Evolutionary conservation across 2,888 invertebrate species (phyloP).

Genomic region (Liodrosophila aerea): DNA sequence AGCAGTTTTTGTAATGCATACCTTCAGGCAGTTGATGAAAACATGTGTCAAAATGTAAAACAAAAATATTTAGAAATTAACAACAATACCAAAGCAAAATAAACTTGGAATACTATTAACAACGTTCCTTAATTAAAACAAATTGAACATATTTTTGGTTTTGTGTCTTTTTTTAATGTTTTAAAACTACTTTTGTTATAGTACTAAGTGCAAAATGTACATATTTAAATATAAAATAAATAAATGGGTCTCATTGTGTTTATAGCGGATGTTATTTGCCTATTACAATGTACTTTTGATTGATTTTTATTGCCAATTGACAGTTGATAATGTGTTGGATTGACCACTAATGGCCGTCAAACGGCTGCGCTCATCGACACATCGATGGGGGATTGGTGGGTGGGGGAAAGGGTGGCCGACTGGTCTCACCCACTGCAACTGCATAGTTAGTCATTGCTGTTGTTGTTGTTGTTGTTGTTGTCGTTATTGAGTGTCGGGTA

Average conservation of each 20-base stretch:
- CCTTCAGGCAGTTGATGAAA: no score
- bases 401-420: no score
- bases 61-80: no score
- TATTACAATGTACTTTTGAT: slow-evolving; percentile 7
- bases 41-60: no score
- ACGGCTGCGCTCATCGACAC: neutral
- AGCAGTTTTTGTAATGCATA: neutral
- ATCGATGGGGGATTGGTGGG: no score
- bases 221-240: no score
- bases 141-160: neutral
- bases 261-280: neutral
- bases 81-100: no score
- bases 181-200: neutral
- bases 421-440: neutral
- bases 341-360: neutral
- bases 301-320: slow-evolving; percentile 18
- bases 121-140: neutral
- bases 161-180: neutral
- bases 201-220: no score
- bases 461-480: neutral
- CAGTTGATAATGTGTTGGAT: neutral
- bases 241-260: neutral
- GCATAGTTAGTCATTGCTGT: neutral
- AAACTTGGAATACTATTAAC: neutral
- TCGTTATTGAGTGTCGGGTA: slow-evolving; percentile 13